Evolutionary conservation across 2,113 vertebrate species (phyloP).

Genomic region (Chauna torquata): DNA sequence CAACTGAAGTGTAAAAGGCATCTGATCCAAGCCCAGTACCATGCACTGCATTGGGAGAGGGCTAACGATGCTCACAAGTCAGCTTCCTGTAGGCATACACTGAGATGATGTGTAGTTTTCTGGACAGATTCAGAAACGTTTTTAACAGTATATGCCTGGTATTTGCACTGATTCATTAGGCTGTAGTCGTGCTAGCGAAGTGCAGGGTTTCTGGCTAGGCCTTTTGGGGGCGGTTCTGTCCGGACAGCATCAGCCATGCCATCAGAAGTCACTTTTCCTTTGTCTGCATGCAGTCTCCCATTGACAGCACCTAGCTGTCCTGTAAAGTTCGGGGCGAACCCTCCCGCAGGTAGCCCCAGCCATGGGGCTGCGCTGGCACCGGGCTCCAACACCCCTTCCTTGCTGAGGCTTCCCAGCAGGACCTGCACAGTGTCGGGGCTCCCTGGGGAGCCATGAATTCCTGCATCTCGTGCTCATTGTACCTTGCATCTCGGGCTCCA

Average conservation of each 20-base stretch:
- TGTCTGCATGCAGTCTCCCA: neutral
- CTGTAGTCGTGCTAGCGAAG: neutral
- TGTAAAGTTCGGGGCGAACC: neutral
- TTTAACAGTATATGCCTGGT: neutral
- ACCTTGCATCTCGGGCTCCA: neutral
- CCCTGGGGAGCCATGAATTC: too few species aligned
- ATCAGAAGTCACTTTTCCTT: neutral
- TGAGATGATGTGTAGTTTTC: neutral
- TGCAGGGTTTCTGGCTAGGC: neutral
- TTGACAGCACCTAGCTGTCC: neutral
- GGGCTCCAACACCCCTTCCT: neutral
- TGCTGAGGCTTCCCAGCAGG: neutral
- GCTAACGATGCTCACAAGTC: neutral
- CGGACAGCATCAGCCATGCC: neutral
- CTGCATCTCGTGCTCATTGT: neutral
- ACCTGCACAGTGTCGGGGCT: rapidly evolving
- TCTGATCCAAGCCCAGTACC: neutral
- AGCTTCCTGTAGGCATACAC: neutral
- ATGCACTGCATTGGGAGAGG: neutral
- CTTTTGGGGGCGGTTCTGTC: neutral
- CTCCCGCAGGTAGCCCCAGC: neutral
- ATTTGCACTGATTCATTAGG: neutral
- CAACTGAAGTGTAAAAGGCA: neutral
- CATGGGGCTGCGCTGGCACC: rapidly evolving
- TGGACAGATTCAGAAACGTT: neutral